Percentiles rank a stretch among this genome's conserved stretches.
These are phyloP conservation scores for Tiphia femorata DNA, from an alignment of 2,888 invertebrate species.

Conservation along the genomic window DNA sequence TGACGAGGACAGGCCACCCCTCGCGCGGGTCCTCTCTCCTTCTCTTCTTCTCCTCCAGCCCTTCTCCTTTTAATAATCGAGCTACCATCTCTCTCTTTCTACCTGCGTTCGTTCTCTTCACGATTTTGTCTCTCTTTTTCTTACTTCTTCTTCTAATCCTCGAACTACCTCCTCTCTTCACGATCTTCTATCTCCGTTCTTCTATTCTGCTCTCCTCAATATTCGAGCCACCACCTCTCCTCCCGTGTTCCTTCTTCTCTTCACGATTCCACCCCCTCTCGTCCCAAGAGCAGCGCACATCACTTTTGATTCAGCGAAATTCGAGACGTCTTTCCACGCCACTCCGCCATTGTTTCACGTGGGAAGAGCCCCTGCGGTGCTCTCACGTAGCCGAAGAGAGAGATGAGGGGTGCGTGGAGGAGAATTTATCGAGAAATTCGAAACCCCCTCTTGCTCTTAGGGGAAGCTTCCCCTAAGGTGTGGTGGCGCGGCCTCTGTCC, in stretches of 20 bases:
- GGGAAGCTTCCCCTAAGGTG: too few relatives aligned
- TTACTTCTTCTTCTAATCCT: too few relatives aligned
- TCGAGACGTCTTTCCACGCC: conserved; percentile 66
- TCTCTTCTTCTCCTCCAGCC: conserved; percentile 2
- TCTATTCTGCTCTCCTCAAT: neutral
- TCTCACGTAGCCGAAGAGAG: conserved; percentile 21
- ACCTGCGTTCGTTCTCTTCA: too few relatives aligned
- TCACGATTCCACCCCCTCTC: conserved; percentile 28
- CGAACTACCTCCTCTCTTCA: neutral
- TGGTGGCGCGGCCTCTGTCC: neutral
- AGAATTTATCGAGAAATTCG: conserved; percentile 59
- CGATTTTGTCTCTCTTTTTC: too few relatives aligned
- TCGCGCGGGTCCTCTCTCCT: conserved; percentile 6
- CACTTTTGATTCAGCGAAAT: conserved; percentile 69
- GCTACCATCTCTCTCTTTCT: neutral
- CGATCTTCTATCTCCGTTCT: neutral
- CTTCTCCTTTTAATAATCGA: too few relatives aligned
- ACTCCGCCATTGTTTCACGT: conserved; percentile 64
- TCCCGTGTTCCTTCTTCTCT: neutral
- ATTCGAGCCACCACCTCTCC: neutral
- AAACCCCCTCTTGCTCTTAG: too few relatives aligned
- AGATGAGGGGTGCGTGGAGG: too few relatives aligned
- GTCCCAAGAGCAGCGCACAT: conserved; percentile 33
- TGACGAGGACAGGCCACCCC: conserved; percentile 26
- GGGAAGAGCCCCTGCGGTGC: conserved; percentile 43